A percentile compares a stretch with the other conserved stretches of the same genome.
phyloP scores from a whole-genome alignment of 2,797 vertebrate species.

The Schizothorax lantsangensis region DNA sequence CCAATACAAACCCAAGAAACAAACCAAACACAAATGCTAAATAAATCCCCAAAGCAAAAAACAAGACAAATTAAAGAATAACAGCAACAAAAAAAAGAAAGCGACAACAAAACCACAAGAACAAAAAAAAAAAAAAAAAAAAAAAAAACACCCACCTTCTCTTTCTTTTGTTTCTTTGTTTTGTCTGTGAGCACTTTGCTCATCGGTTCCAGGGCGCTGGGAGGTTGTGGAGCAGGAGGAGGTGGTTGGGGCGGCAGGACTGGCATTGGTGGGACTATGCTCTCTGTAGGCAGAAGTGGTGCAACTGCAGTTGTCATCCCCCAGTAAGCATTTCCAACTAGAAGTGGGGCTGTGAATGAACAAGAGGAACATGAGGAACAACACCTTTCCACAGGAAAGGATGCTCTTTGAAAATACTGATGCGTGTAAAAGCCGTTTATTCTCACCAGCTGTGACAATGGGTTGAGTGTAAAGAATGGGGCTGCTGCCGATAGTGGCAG shows the following conservation, averaged over 20 bases:
- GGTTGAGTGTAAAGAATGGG: constrained; percentile 92
- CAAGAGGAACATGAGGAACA: constrained; percentile 2
- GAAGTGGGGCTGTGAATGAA: constrained; percentile 70
- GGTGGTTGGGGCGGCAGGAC: constrained; percentile 73
- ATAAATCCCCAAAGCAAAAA: background rate
- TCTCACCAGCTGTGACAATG: constrained; percentile 77
- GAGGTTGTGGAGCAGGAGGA: constrained; percentile 71
- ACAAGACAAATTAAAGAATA: background rate
- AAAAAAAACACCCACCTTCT: constrained; percentile 80
- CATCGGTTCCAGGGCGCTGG: constrained; percentile 67
- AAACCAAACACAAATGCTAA: background rate
- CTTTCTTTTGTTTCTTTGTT: constrained; percentile 88
- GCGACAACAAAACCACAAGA: background rate
- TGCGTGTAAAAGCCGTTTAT: background rate
- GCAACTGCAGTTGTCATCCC: constrained; percentile 76
- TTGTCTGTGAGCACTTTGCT: constrained; percentile 84
- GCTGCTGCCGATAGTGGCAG: constrained; percentile 92
- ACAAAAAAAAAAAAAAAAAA: too few species aligned
- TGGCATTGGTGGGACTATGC: constrained; percentile 71
- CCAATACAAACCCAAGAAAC: background rate
- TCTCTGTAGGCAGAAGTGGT: constrained; percentile 82
- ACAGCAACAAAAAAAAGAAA: background rate
- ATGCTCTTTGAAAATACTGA: background rate
- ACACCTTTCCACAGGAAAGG: background rate
- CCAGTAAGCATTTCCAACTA: constrained; percentile 79